Base-by-base conservation (phyloP, 2,113 vertebrate species). In the Rhineura floridana region DNA sequence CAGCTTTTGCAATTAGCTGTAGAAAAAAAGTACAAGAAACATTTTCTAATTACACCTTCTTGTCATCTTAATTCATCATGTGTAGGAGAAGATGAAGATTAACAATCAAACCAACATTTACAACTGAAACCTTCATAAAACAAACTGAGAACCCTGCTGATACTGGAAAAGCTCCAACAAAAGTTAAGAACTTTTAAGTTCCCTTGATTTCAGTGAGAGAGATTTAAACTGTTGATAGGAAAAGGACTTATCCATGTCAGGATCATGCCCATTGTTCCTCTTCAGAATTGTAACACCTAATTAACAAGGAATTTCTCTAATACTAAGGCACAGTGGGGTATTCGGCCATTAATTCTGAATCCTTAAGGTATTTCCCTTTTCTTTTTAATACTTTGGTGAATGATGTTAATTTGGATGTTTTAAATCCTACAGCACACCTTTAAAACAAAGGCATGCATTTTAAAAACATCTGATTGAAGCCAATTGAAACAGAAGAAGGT, bases 1-100 rank as follows among this genome's bases (percentile, higher is more conserved):
- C 98, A 4, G 98, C 99, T 97, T 99, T 99, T 88, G 97, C 98
- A 93, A 99, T 98, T 94, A 99, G 94, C 98, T 99, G 94, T 36
- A 92, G 93, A 93, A 84, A 93, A 44, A 55, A 2, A 0, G 44
- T 55, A 0, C 94, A 46, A 95, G 0, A 2, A n/a, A 62, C 78
- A 25, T 0, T 15, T 59, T 1, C 9, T 0, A 12, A 69, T 8
- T 72, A 81, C 0, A 2, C 52, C 63, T 76, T 89, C 23, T 39
- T 67, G 12, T 67, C 23, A n/a, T 28, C 2, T 4, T 6, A 21
- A 89, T 81, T 81, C 36, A 84, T 4, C 9, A 21, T 67, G 4
- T 44, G 30, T 76, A 0, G 0, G 5, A 55, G 63, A 44, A 76
- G 67, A 86, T 42, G 17, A 72, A 52, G 2, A 33, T 55, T 55